phyloP scores from a whole-genome alignment of 1,140 invertebrate species.

The Amyelois transitella region DNA sequence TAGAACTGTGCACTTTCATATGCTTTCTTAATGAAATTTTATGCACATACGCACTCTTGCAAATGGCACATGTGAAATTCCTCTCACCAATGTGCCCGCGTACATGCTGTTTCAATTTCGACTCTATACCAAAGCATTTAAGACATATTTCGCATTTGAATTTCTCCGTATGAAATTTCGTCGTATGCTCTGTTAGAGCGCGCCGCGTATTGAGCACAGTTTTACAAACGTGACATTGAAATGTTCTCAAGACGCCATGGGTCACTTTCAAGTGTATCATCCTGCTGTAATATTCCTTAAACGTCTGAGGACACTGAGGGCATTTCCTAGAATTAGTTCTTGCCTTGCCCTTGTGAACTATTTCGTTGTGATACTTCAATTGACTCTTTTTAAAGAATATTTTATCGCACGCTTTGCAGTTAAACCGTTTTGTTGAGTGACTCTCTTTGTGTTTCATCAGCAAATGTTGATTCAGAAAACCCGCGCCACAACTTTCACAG shows the following conservation, averaged over 20 bases:
- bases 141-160: conserved; percentile 69
- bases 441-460: conserved; percentile 61
- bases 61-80: conserved; percentile 73
- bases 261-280: conserved; percentile 37
- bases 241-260: conserved; percentile 34
- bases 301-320: conserved; percentile 26
- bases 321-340: conserved; percentile 31
- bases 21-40: conserved; percentile 81
- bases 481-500: conserved; percentile 66
- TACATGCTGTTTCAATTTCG: conserved; percentile 81
- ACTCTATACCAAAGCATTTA: conserved; percentile 70
- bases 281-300: conserved; percentile 43
- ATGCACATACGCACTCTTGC: conserved; percentile 76
- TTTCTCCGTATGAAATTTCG: conserved; percentile 67
- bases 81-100: conserved; percentile 77
- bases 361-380: conserved; percentile 36
- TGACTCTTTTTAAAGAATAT: conserved; percentile 34
- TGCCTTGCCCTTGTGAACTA: conserved; percentile 30
- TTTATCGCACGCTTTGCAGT: conserved; percentile 32
- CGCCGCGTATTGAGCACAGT: conserved; percentile 25
- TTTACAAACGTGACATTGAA: conserved; percentile 37
- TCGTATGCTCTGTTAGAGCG: conserved; percentile 45
- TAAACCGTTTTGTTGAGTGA: conserved; percentile 32
- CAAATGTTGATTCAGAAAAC: conserved; percentile 52
- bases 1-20: conserved; percentile 75